Percentiles rank a stretch among this genome's conserved stretches.
Evolutionary conservation across 2,888 invertebrate genomes (phyloP).

Genomic region (Chymomyza procnemis): DNA sequence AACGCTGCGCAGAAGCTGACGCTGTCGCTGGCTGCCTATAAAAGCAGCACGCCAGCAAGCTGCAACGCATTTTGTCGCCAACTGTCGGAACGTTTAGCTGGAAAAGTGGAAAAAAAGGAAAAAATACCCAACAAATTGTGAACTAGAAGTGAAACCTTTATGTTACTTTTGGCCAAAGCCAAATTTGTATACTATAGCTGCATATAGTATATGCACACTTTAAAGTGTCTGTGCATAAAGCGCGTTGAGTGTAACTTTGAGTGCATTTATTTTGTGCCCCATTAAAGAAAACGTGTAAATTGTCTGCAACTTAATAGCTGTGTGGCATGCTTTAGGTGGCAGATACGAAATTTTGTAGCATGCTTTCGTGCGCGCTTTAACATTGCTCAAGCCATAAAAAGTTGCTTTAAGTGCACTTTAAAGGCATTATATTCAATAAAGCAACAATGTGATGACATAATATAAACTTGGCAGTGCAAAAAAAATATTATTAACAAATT

Average conservation of each 20-base stretch:
- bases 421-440: constrained; percentile 28
- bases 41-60: constrained; percentile 35
- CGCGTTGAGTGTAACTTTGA: constrained; percentile 8
- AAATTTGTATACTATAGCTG: constrained; percentile 20
- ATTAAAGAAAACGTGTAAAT: constrained; percentile 38
- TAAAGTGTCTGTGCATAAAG: constrained; percentile 17
- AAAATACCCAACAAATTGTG: constrained; percentile 24
- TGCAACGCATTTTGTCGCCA: constrained; percentile 56
- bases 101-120: neutral
- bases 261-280: constrained; percentile 55
- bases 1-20: constrained; percentile 56
- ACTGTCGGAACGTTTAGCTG: constrained; percentile 34
- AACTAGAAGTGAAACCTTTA: constrained; percentile 61
- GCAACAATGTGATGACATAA: neutral
- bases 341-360: constrained; percentile 14
- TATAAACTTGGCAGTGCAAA: neutral
- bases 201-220: constrained; percentile 18
- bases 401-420: constrained; percentile 40
- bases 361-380: neutral
- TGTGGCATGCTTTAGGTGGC: constrained; percentile 48
- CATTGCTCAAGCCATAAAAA: constrained; percentile 9
- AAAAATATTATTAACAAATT: neutral
- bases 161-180: constrained; percentile 41
- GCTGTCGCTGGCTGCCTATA: constrained; percentile 44
- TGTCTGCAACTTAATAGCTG: constrained; percentile 15